Conservation (phyloP, 2,888 invertebrate species). For the Pseudanteris insignis region DNA sequence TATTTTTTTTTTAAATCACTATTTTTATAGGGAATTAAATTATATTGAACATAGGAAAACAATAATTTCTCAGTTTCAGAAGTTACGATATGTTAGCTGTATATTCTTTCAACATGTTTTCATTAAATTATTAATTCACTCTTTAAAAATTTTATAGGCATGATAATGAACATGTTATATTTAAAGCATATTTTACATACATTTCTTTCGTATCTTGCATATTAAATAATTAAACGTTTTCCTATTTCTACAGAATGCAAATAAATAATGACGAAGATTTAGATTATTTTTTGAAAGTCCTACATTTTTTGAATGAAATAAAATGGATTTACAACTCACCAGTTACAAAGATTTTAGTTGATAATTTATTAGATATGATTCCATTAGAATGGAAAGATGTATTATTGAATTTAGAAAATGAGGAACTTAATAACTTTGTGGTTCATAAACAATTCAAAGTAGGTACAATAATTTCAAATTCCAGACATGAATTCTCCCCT, state of each 20-base stretch:
- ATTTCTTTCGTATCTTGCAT: no score
- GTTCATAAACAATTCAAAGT: conserved; percentile 52
- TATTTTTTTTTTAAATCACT: no score
- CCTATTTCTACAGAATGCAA: conserved; percentile 39
- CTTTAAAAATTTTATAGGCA: no score
- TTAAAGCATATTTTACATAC: neutral
- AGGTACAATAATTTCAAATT: conserved; percentile 3
- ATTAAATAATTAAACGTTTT: no score
- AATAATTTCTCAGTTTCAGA: no score
- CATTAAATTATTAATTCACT: no score
- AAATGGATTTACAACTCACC: conserved; percentile 74
- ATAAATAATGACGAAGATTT: conserved; percentile 48
- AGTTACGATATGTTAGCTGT: no score
- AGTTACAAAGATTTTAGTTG: conserved; percentile 73
- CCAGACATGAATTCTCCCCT: neutral
- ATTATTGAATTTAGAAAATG: conserved; percentile 64
- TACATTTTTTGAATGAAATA: conserved; percentile 71
- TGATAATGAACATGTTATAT: no score
- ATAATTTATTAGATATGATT: conserved; percentile 70
- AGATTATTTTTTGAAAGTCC: conserved; percentile 70
- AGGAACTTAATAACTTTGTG: conserved; percentile 68
- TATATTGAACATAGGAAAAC: no score
- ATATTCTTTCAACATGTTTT: no score
- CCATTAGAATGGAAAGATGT: conserved; percentile 68
- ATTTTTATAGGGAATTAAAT: no score